Evolutionary conservation across 2,113 vertebrate species (phyloP).

Genomic region (Holacanthus passer): DNA sequence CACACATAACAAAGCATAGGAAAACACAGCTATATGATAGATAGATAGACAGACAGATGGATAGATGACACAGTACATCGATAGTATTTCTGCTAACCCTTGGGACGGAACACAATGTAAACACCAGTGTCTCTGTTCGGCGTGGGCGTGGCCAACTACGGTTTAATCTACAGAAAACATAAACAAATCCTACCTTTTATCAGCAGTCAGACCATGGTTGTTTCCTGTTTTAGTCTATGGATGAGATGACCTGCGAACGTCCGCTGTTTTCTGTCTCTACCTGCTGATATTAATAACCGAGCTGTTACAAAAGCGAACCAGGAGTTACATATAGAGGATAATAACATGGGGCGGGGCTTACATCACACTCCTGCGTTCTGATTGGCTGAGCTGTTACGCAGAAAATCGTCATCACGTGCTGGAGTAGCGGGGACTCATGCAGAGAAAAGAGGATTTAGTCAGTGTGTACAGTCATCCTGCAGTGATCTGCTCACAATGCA

Average conservation of each 20-base stretch:
- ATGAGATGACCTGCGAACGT: accelerated
- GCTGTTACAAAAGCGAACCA: constrained; percentile 20
- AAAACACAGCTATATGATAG: too few species aligned
- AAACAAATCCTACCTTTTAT: constrained; percentile 76
- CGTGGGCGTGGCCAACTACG: neutral
- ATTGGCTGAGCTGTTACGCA: constrained; percentile 58
- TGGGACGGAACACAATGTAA: neutral
- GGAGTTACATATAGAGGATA: neutral
- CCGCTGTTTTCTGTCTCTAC: neutral
- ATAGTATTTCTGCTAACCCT: too few species aligned
- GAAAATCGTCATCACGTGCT: neutral
- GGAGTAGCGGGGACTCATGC: neutral
- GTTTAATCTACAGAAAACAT: neutral
- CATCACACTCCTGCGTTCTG: accelerated
- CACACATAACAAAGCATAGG: neutral
- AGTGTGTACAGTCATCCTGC: neutral
- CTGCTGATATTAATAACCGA: neutral
- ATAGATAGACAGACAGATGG: neutral
- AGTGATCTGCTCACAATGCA: neutral
- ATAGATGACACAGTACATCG: neutral
- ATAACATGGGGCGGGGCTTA: constrained; percentile 30
- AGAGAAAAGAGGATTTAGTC: neutral
- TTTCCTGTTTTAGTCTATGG: neutral
- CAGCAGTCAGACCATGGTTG: constrained; percentile 82
- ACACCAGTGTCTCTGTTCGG: neutral